phyloP scores from a whole-genome alignment of 2,888 invertebrate genomes.

The Patella ulyssiponensis region DNA sequence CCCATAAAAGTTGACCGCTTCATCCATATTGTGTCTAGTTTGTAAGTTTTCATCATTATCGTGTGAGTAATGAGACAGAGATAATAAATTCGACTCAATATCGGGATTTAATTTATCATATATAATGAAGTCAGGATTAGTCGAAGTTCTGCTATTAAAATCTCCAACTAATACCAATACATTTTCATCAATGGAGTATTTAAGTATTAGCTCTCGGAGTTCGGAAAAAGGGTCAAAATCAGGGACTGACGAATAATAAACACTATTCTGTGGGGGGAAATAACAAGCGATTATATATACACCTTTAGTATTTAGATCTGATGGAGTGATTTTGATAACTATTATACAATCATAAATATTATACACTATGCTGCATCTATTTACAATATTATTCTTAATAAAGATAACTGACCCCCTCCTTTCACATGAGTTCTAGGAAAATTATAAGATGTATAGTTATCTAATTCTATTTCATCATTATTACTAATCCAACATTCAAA shows the following conservation, averaged over 20 bases:
- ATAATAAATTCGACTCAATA: background rate
- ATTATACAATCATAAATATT: background rate
- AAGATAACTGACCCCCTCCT: background rate
- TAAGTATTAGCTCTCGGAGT: background rate
- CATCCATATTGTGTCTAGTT: background rate
- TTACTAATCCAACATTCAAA: background rate
- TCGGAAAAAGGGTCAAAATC: conserved; percentile 3
- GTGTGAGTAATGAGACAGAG: background rate
- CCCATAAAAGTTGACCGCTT: too few relatives aligned
- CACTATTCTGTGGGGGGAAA: background rate
- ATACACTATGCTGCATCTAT: background rate
- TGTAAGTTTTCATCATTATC: background rate
- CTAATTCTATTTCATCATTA: background rate
- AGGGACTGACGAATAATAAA: background rate
- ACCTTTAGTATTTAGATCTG: background rate
- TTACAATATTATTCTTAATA: background rate
- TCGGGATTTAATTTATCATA: background rate
- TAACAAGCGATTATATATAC: background rate
- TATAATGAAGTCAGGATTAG: background rate
- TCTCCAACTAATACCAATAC: background rate
- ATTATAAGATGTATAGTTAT: background rate
- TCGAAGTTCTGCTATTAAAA: conserved; percentile 1
- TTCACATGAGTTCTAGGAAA: background rate
- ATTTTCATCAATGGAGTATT: background rate
- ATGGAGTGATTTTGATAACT: background rate